Conservation (phyloP, 2,797 vertebrate genomes). For the Kryptopterus vitreolus region DNA sequence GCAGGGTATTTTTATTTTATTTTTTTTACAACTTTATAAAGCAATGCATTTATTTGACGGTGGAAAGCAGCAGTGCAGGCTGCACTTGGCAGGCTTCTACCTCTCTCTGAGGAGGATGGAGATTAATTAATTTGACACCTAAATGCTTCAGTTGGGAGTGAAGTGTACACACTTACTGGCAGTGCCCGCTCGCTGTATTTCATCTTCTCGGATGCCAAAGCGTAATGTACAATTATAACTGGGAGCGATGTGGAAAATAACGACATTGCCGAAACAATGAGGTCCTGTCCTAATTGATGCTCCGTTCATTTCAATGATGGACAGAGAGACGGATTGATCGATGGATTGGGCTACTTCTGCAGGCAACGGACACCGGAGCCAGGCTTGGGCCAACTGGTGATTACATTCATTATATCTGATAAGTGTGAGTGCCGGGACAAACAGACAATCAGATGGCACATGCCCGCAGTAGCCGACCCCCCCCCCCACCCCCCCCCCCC, state of each 20-base stretch:
- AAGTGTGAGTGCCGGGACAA: constrained; percentile 35
- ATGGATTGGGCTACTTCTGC: constrained; percentile 44
- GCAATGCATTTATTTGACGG: constrained; percentile 19
- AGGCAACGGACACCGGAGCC: constrained; percentile 33
- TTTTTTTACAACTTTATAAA: constrained; percentile 3
- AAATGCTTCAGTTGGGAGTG: constrained; percentile 46
- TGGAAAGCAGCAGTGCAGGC: constrained; percentile 2
- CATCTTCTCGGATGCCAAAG: constrained; percentile 40
- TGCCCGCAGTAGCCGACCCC: constrained; percentile 22
- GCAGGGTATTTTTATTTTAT: not conserved
- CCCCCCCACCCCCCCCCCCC: too few species aligned
- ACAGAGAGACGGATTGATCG: not conserved
- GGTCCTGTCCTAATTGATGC: constrained; percentile 47
- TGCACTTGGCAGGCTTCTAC: constrained; percentile 23
- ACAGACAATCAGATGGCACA: constrained; percentile 49
- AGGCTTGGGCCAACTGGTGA: constrained; percentile 48
- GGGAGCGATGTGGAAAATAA: constrained; percentile 37
- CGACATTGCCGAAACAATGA: constrained; percentile 15
- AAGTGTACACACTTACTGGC: constrained; percentile 48
- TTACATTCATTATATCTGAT: constrained; percentile 52
- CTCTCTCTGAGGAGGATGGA: constrained; percentile 32
- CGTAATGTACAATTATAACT: constrained; percentile 42
- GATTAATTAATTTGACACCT: constrained; percentile 51
- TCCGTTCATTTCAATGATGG: constrained; percentile 38
- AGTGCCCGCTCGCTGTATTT: constrained; percentile 37